Evolutionary conservation across 2,113 vertebrate genomes (phyloP).

Genomic region (Etheostoma cragini): DNA sequence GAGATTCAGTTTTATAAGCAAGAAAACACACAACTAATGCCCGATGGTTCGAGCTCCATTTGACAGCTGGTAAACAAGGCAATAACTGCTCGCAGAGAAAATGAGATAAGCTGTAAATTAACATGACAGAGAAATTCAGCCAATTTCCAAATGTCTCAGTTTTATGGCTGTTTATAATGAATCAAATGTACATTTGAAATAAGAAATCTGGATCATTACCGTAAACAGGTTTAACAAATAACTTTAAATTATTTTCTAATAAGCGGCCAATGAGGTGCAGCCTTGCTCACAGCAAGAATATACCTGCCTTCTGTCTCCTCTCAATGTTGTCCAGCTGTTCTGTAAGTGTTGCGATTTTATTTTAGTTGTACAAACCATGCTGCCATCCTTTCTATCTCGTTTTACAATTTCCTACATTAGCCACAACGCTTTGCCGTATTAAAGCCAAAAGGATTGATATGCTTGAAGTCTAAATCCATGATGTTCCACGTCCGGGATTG

Average conservation of each 20-base stretch:
- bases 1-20: conserved; percentile 10
- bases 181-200: conserved; percentile 21
- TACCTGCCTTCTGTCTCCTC: background rate
- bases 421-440: background rate
- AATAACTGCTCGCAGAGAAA: conserved; percentile 24
- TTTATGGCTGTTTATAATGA: conserved; percentile 24
- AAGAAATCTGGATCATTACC: conserved; percentile 29
- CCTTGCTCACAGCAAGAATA: background rate
- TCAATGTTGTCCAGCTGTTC: conserved; percentile 4
- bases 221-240: conserved; percentile 2
- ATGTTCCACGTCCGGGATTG: too few species aligned
- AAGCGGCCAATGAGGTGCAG: background rate
- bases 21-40: conserved; percentile 13
- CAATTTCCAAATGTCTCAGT: background rate
- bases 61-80: conserved; percentile 56
- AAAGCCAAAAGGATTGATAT: too few species aligned
- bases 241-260: conserved; percentile 27
- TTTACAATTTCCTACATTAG: background rate
- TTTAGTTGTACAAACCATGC: background rate
- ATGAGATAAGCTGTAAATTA: conserved; percentile 17
- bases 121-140: background rate
- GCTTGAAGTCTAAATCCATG: too few species aligned
- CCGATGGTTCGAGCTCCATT: conserved; percentile 43
- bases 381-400: background rate
- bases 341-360: background rate